Evolutionary conservation across 2,113 vertebrate genomes (phyloP), one percentile per base, ranked within the genome.

Genomic region (Anguilla rostrata): DNA sequence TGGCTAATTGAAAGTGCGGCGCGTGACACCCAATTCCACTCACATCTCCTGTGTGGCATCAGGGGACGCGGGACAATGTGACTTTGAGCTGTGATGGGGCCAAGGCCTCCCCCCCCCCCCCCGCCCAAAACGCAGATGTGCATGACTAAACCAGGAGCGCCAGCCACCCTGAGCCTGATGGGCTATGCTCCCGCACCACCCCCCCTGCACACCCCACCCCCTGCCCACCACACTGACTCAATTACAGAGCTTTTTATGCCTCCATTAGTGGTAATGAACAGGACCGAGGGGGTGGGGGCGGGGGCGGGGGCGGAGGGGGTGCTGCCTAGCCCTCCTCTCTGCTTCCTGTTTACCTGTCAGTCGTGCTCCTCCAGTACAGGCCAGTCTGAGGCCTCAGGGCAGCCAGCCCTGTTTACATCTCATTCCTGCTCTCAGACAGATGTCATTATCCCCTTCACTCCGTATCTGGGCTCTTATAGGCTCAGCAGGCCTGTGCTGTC

Each of bases 181-280:
- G 3, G 20, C 71, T 63, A 57, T 22, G 18, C 29, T 78, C 18
- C 85, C 60, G 78, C 56, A 43, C 81, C 34, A 34, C 34, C 34
- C 60, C 81, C 83, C 84, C 83, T 87, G 84, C 82, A 80, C 87
- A 83, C 86, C 90, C 94, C 93, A 95, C 60, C 81, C 83, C 84
- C 83, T 87, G 84, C 82, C 82, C 87, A 83, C 86, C 90, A 95
- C 93, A 95, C 90, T 91, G 94, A 96, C 95, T 97, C 96, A 96
- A 97, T 96, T 95, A 97, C 93, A 95, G 95, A 95, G 96, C 95
- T 96, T 94, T 96, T 96, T 96, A 96, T 96, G 94, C 93, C 95
- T 96, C 96, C 96, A 96, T 97, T 97, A 97, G 94, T 89, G 92
- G 92, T 97, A 97, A 97, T 94, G 94, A 97, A 95, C 95, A 88